Evolutionary conservation across 2,888 invertebrate species (phyloP).

Genomic region (Drosophila eohydei): DNA sequence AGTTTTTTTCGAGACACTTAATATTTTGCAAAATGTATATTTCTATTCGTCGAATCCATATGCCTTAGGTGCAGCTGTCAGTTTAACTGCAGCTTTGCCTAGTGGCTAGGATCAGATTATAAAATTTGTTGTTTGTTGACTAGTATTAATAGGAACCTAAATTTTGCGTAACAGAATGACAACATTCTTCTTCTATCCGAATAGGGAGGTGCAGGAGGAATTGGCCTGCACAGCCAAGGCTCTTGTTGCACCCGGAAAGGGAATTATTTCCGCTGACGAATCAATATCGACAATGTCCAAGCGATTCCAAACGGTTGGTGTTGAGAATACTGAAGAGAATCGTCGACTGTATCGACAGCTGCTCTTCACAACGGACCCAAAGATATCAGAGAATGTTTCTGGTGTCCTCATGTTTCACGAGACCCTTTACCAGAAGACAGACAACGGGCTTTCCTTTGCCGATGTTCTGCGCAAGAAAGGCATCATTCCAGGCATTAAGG

Average conservation of each 20-base stretch:
- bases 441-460: slow-evolving; percentile 93
- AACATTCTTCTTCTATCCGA: slow-evolving; percentile 92
- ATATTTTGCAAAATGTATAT: too few species aligned
- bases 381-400: slow-evolving; percentile 92
- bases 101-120: not conserved
- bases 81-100: not conserved
- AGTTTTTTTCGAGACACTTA: too few species aligned
- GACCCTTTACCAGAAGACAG: slow-evolving; percentile 98
- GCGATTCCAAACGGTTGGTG: slow-evolving; percentile 90
- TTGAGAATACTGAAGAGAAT: slow-evolving; percentile 97
- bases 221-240: slow-evolving; percentile 93
- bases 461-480: slow-evolving; percentile 93
- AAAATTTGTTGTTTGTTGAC: not conserved
- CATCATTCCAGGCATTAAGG: slow-evolving; percentile 98
- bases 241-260: slow-evolving; percentile 97
- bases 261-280: slow-evolving; percentile 98
- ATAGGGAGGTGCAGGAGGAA: slow-evolving; percentile 94
- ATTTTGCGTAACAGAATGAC: slow-evolving; percentile 86
- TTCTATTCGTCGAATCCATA: not conserved
- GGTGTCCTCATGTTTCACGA: slow-evolving; percentile 99
- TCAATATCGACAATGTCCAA: slow-evolving; percentile 89
- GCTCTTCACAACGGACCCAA: slow-evolving; percentile 92
- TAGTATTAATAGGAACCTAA: slow-evolving; percentile 10
- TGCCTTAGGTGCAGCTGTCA: slow-evolving; percentile 5
- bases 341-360: slow-evolving; percentile 94